A percentile compares a stretch with the other conserved stretches of the same genome.
phyloP scores from a whole-genome alignment of 2,888 invertebrate species.

The Ctenicera cuprea region DNA sequence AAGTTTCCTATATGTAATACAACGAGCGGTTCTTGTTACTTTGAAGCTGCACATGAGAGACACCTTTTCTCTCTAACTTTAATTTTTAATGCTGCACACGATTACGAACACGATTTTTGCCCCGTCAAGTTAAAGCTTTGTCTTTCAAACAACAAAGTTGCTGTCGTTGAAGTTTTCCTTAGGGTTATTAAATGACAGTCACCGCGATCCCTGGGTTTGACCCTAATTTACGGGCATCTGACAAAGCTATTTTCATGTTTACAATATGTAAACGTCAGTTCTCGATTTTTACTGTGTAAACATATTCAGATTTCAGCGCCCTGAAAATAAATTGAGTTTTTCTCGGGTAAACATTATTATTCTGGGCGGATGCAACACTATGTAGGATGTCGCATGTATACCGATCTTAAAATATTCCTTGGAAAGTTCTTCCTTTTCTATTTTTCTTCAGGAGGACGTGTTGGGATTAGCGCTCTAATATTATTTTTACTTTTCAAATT shows the following conservation, averaged over 20 bases:
- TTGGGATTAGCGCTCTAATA: too few relatives aligned
- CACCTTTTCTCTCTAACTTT: too few relatives aligned
- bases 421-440: background rate
- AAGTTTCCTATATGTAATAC: background rate
- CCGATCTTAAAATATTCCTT: background rate
- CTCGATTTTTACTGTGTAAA: conserved; percentile 16
- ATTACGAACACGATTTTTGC: background rate
- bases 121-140: background rate
- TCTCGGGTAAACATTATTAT: conserved; percentile 1
- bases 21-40: too few relatives aligned
- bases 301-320: conserved; percentile 13
- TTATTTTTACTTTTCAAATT: too few relatives aligned
- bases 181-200: conserved; percentile 3
- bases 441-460: too few relatives aligned
- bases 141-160: background rate
- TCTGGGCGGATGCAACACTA: background rate
- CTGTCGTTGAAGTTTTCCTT: background rate
- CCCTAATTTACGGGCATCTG: conserved; percentile 4
- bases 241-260: conserved; percentile 8
- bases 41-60: too few relatives aligned
- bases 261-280: conserved; percentile 12
- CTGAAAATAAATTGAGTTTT: conserved; percentile 23
- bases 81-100: background rate
- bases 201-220: background rate
- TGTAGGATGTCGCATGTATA: background rate